A percentile compares a stretch with the other conserved stretches of the same genome.
Conservation (phyloP, 2,113 vertebrate genomes). For the Myocastor coypus region DNA sequence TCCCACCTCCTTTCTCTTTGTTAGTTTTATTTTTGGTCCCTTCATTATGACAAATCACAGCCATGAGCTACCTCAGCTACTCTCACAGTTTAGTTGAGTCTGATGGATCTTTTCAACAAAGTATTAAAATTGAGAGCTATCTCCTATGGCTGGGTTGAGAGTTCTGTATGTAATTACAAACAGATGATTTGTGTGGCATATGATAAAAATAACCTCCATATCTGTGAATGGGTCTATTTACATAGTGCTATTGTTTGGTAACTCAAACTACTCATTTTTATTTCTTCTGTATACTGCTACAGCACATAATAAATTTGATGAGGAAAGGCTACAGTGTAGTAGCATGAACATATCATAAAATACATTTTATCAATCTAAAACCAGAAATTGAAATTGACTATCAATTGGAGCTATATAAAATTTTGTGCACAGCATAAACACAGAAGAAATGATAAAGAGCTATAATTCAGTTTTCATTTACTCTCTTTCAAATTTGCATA, state of each 20-base stretch:
- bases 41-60: background rate
- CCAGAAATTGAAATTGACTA: slow-evolving; percentile 58
- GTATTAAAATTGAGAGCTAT: background rate
- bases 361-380: slow-evolving; percentile 63
- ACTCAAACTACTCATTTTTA: background rate
- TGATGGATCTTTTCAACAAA: background rate
- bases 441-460: slow-evolving; percentile 75
- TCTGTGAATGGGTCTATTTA: background rate
- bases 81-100: background rate
- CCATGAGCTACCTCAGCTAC: background rate
- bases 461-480: slow-evolving; percentile 78
- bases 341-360: slow-evolving; percentile 63
- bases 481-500: slow-evolving; percentile 73
- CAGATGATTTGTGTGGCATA: background rate
- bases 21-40: background rate
- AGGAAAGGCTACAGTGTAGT: slow-evolving; percentile 45
- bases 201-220: background rate
- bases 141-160: background rate
- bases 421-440: slow-evolving; percentile 67
- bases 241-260: background rate
- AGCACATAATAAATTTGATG: slow-evolving; percentile 50
- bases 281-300: slow-evolving; percentile 13
- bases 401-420: slow-evolving; percentile 60
- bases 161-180: background rate
- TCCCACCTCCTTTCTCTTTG: background rate